Evolutionary conservation across 1,140 invertebrate species (phyloP).

Genomic region (Scaptomyza hsui): DNA sequence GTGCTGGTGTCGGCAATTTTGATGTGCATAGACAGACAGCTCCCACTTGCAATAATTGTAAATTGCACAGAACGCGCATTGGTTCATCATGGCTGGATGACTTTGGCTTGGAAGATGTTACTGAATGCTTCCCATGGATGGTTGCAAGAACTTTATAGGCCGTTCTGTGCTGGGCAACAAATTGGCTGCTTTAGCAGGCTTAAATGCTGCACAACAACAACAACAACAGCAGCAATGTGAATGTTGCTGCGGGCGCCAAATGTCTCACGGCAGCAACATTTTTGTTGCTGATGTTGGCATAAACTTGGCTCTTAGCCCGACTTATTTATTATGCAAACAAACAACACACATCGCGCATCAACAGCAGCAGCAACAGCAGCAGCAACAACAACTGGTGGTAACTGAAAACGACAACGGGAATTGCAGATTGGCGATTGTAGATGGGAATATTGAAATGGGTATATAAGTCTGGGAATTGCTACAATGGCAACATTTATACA

Average conservation of each 20-base stretch:
- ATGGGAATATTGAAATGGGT: conserved; percentile 10
- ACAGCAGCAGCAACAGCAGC: not conserved
- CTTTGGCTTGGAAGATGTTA: not conserved
- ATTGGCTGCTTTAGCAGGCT: conserved; percentile 9
- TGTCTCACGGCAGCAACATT: conserved; percentile 14
- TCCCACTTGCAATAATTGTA: conserved; percentile 44
- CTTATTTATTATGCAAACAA: conserved; percentile 48
- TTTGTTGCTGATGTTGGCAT: conserved; percentile 37
- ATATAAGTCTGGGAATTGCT: not conserved
- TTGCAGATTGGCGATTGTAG: not conserved
- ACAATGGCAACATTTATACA: conserved; percentile 24
- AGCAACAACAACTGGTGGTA: conserved; percentile 7
- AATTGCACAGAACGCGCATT: conserved; percentile 33
- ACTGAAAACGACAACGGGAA: conserved; percentile 16
- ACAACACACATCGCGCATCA: conserved; percentile 6
- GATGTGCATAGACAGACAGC: conserved; percentile 28
- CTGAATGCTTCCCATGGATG: conserved; percentile 9
- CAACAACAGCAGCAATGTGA: not conserved
- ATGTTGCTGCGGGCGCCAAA: conserved; percentile 27
- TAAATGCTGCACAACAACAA: conserved; percentile 14
- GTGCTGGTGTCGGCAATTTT: conserved; percentile 25
- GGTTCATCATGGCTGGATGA: conserved; percentile 25
- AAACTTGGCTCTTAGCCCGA: conserved; percentile 35
- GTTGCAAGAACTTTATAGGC: conserved; percentile 4
- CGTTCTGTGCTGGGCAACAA: conserved; percentile 2